A percentile compares a stretch with the other conserved stretches of the same genome.
These are phyloP conservation scores for Trichogramma evanescens DNA, from an alignment of 2,888 invertebrate genomes.

Conservation along the genomic window DNA sequence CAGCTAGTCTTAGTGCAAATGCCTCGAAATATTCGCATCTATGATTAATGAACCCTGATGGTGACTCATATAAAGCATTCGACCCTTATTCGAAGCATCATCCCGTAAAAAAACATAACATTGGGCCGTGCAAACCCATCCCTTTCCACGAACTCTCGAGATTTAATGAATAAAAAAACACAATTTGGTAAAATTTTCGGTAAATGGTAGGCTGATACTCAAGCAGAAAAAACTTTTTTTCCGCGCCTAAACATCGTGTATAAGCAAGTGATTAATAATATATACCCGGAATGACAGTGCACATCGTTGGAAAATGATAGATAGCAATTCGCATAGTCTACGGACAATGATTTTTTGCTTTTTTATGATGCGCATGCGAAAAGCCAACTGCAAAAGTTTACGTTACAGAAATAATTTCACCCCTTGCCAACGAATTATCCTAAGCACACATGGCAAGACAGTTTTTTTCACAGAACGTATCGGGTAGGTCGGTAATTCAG, in stretches of 20 bases:
- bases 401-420: too few relatives aligned
- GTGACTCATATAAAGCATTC: conserved; percentile 13
- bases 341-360: conserved; percentile 1
- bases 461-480: neutral
- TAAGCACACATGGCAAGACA: neutral
- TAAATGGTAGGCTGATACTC: conserved; percentile 20
- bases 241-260: neutral
- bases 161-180: conserved; percentile 17
- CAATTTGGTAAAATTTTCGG: conserved; percentile 22
- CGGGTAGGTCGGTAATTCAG: neutral
- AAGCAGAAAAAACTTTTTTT: conserved; percentile 4
- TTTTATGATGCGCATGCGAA: neutral
- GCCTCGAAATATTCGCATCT: neutral
- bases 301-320: conserved; percentile 14
- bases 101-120: conserved; percentile 1
- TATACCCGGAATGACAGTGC: conserved; percentile 10
- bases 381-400: neutral
- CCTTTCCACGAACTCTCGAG: conserved; percentile 18
- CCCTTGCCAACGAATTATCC: too few relatives aligned
- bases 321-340: conserved; percentile 10
- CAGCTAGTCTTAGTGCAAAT: too few relatives aligned
- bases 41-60: conserved; percentile 19
- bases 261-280: conserved; percentile 19
- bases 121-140: conserved; percentile 2
- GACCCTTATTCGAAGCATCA: neutral